These are phyloP conservation scores for Sebastes diaconus DNA, from an alignment of 2,797 vertebrate genomes.

Conservation along the genomic window DNA sequence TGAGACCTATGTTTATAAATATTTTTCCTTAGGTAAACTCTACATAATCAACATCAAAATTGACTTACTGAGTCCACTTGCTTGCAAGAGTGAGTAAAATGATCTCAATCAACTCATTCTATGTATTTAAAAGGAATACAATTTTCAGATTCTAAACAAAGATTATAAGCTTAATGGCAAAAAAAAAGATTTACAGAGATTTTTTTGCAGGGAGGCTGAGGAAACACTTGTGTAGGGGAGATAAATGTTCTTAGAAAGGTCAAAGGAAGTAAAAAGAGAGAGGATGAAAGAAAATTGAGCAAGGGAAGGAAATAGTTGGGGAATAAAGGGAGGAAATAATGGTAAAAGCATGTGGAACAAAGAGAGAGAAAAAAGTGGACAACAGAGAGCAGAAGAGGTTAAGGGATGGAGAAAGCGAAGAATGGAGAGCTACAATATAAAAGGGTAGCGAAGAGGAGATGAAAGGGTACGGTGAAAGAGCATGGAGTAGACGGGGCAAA, in stretches of 20 bases:
- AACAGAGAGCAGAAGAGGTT: constrained; percentile 21
- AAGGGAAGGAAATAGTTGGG: constrained; percentile 10
- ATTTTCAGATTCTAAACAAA: neutral
- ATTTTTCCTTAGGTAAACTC: neutral
- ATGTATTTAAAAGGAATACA: neutral
- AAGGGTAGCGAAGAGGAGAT: constrained; percentile 7
- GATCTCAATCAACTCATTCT: neutral
- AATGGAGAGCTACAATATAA: constrained; percentile 14
- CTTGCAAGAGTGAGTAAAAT: too few relatives aligned
- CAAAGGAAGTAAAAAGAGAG: constrained; percentile 23
- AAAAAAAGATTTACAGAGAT: neutral
- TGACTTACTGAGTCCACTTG: neutral
- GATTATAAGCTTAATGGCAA: neutral
- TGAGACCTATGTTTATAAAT: neutral
- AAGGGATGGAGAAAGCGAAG: constrained; percentile 14
- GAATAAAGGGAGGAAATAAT: constrained; percentile 37
- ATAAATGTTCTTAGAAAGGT: constrained; percentile 27
- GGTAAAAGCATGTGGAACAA: constrained; percentile 24
- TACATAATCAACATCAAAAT: neutral
- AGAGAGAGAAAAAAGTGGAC: neutral
- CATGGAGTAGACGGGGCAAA: neutral
- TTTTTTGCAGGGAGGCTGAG: neutral
- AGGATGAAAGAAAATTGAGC: constrained; percentile 44
- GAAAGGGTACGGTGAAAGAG: constrained; percentile 22
- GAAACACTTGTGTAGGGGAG: neutral